Evolutionary conservation across 2,888 invertebrate species (phyloP), one percentile per base, ranked within the genome.

Genomic region (Ernsta delagoae): DNA sequence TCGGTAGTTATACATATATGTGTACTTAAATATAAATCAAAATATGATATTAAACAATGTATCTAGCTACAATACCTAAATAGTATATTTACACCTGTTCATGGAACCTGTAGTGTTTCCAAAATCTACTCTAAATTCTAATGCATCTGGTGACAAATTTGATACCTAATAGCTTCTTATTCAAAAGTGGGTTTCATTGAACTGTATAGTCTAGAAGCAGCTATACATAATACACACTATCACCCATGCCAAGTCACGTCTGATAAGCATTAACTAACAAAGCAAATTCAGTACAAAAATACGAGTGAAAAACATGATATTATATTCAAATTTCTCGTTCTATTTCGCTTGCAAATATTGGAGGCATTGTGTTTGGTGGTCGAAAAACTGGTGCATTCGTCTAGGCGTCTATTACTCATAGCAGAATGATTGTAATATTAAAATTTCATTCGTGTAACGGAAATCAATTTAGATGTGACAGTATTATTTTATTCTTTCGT

Each of bases 281-380:
- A 48, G 12, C 48, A 11, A 48, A 48, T n/a, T 4, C 12, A 4
- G 12, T n/a, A 48, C 7, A 7, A 48, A 54, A 4, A 54, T 11
- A 39, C n/a, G 61, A 7, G 12, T 8, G 45, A 12, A 43, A 43
- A 31, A 65, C 41, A 59, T 59, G 41, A 59, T 59, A 65, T 34
- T 45, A 59, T 50, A 66, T 66, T 66, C 41, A 24, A 66, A 53
- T 50, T 66, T 53, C 7, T 53, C 16, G 57, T 65, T 65, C 57
- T 48, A 66, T 41, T 66, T 59, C 59, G 41, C 65, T 57, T 65
- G 50, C 57, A 59, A 59, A 59, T 66, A 66, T 59, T 66, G 59
- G 24, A 50, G 53, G 65, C 65, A 59, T 66, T 66, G 65, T 66
- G 59, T 59, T 57, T 50, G 3, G 39, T 12, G 16, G 2, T 16